These are phyloP conservation scores for Ooceraea biroi DNA, from an alignment of 1,140 invertebrate species.

Conservation along the genomic window DNA sequence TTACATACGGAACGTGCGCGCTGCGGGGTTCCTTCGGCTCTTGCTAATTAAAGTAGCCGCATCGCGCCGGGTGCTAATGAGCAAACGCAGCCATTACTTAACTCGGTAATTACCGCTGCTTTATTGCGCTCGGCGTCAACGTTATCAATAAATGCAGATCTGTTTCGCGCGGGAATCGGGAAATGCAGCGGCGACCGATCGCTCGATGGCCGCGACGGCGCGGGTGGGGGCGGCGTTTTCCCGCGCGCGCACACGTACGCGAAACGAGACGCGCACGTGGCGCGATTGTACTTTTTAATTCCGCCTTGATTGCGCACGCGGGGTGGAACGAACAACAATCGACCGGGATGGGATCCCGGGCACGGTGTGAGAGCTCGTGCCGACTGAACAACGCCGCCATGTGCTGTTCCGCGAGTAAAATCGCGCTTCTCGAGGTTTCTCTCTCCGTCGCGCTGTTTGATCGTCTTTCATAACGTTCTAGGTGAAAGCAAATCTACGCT, in stretches of 20 bases:
- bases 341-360: constrained; percentile 10
- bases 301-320: neutral
- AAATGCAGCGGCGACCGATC: constrained; percentile 44
- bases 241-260: neutral
- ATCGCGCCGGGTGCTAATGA: constrained; percentile 78
- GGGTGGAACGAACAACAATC: constrained; percentile 10
- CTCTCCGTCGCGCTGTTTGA: no score
- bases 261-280: neutral
- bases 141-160: constrained; percentile 72
- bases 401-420: constrained; percentile 15
- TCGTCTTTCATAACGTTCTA: constrained; percentile 1
- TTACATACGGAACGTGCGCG: constrained; percentile 72
- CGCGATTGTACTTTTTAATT: constrained; percentile 26
- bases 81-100: constrained; percentile 74
- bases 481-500: neutral
- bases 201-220: neutral
- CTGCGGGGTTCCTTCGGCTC: constrained; percentile 54
- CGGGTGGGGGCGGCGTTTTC: no score
- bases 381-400: neutral
- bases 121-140: constrained; percentile 76
- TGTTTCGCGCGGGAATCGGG: constrained; percentile 40
- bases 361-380: neutral
- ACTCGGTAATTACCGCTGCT: constrained; percentile 78
- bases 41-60: constrained; percentile 76
- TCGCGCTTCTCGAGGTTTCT: neutral